Percentiles rank a stretch among this genome's conserved stretches.
Conservation (phyloP, 2,113 vertebrate species). For the Tiliqua scincoides region DNA sequence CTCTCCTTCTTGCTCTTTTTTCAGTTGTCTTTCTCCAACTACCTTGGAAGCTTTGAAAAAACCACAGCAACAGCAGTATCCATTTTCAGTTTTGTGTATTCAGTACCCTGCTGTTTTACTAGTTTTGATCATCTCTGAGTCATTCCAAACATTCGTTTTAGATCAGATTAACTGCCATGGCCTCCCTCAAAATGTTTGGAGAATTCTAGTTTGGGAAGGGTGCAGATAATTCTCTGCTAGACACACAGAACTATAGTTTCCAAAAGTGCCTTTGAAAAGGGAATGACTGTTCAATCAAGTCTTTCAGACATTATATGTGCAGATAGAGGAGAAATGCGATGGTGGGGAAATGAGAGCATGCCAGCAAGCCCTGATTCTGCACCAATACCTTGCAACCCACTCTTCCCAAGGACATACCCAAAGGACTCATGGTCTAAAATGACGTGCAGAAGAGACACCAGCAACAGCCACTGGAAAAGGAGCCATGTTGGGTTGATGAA, state of each 20-base stretch:
- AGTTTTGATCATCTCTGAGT: not conserved
- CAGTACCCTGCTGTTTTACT: not conserved
- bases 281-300: too few species aligned
- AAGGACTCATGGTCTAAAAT: too few species aligned
- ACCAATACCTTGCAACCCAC: too few species aligned
- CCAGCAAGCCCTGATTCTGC: too few species aligned
- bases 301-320: too few species aligned
- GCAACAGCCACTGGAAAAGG: too few species aligned
- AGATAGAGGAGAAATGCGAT: too few species aligned
- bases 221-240: not conserved
- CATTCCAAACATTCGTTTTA: not conserved
- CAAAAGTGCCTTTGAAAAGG: not conserved
- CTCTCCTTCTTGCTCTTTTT: not conserved
- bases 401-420: too few species aligned
- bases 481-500: too few species aligned
- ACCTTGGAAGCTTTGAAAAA: slow-evolving; percentile 11
- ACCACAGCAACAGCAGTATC: not conserved
- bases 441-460: too few species aligned
- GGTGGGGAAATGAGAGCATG: too few species aligned
- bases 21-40: not conserved
- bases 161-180: not conserved
- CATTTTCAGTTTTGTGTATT: slow-evolving; percentile 11
- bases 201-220: not conserved
- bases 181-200: not conserved
- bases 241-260: not conserved